Evolutionary conservation across 2,797 vertebrate species (phyloP), one percentile per base, ranked within the genome.

Genomic region (Phoebastria nigripes): DNA sequence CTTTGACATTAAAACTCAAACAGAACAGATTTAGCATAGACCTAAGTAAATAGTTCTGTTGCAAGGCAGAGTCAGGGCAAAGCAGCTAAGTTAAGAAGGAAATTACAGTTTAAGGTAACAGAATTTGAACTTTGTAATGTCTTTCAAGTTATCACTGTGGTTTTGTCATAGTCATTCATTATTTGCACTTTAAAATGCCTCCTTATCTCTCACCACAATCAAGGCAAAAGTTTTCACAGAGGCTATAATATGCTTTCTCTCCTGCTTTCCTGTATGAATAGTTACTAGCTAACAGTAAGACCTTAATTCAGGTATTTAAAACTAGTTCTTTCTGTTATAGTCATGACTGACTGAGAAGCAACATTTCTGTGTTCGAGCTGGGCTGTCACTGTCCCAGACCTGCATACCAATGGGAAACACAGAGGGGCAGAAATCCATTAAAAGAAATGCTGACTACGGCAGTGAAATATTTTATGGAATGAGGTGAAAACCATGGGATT

Each of bases 41-140:
- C 15, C 13, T 71, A 33, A 84, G 46, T 29, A 70, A 90, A 78
- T 3, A 70, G 22, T 67, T 86, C 44, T 72, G 11, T 65, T 35
- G 4, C 14, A 92, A 92, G 54, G 29, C 47, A 88, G 46, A 93
- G 28, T 41, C 41, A 42, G 47, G 46, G 39, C 54, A 95, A 82
- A 82, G 47, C 29, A 89, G 24, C 18, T n/a, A 61, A 10, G 5
- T 59, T 79, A 89, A 86, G 39, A 74, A 65, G 21, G 15, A 88
- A 84, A 83, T 65, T 76, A 49, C 22, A 72, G 37, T 51, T 79
- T 39, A 37, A 74, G 22, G 35, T 42, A 88, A 77, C 8, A 22
- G 31, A 83, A 69, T 59, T 82, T 62, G 33, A 83, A 90, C 65
- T 90, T 78, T 72, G 41, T 37, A 89, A 71, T 14, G 24, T n/a